Evolutionary conservation across 2,888 invertebrate genomes (phyloP).

Genomic region (Drosophila pegasa): DNA sequence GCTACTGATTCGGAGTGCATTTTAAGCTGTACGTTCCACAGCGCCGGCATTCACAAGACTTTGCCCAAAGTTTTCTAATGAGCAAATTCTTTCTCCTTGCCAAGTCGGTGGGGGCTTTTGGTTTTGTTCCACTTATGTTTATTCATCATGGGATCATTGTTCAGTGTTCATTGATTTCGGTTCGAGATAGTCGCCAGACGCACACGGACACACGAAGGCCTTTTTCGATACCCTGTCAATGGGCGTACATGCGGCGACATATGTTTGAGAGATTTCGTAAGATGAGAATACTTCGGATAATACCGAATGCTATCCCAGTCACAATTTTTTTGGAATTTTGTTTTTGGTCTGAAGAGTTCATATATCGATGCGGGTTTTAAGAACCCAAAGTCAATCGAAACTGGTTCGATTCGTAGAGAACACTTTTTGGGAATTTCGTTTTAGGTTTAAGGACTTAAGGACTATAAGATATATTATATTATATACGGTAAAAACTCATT

Average conservation of each 20-base stretch:
- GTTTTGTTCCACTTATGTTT: slow-evolving; percentile 16
- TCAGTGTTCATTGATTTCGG: slow-evolving; percentile 14
- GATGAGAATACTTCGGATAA: no score
- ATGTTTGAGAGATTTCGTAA: no score
- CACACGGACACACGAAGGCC: not conserved
- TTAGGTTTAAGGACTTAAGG: no score
- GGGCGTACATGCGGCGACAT: not conserved
- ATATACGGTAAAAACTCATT: no score
- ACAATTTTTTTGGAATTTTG: no score
- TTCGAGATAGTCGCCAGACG: slow-evolving; percentile 14
- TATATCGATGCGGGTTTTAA: no score
- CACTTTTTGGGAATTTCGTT: no score
- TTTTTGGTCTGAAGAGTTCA: no score
- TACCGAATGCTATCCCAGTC: no score
- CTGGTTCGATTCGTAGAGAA: no score
- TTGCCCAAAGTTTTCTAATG: slow-evolving; percentile 64
- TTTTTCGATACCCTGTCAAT: not conserved
- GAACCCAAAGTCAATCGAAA: no score
- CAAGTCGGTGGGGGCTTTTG: slow-evolving; percentile 38
- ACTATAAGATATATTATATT: no score
- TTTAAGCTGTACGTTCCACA: slow-evolving; percentile 34
- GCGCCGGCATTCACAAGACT: slow-evolving; percentile 39
- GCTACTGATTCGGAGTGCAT: slow-evolving; percentile 38
- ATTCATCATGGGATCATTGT: slow-evolving; percentile 35
- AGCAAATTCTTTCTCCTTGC: slow-evolving; percentile 67